Conservation (phyloP, 2,888 invertebrate genomes). For the Himalopsyche japonica region DNA sequence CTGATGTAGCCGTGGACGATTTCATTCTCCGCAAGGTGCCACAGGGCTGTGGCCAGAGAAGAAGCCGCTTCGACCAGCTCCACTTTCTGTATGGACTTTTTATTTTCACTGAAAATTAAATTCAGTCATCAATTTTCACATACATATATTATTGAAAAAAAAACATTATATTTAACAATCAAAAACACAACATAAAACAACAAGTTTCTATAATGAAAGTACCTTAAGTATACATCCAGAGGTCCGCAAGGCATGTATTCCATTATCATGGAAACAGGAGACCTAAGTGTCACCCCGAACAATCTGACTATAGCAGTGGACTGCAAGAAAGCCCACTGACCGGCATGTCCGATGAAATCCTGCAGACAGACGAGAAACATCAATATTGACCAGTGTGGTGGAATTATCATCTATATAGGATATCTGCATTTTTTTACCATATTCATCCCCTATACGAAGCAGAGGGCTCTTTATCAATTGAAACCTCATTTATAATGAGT, state of each 20-base stretch:
- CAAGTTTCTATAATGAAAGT: conserved; percentile 35
- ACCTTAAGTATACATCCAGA: conserved; percentile 71
- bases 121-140: too few relatives aligned
- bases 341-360: conserved; percentile 77
- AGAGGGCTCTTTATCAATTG: too few relatives aligned
- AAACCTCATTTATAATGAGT: too few relatives aligned
- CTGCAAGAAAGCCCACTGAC: conserved; percentile 78
- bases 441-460: too few relatives aligned
- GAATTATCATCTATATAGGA: too few relatives aligned
- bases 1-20: conserved; percentile 85
- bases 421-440: too few relatives aligned
- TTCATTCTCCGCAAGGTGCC: conserved; percentile 83
- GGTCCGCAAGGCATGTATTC: conserved; percentile 81
- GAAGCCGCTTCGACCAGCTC: conserved; percentile 83
- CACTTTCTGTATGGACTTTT: conserved; percentile 61
- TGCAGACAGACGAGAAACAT: conserved; percentile 47
- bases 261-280: conserved; percentile 78
- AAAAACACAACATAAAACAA: too few relatives aligned
- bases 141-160: too few relatives aligned
- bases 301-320: conserved; percentile 76
- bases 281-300: conserved; percentile 76
- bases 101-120: conserved; percentile 48
- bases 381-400: too few relatives aligned
- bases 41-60: conserved; percentile 80
- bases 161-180: too few relatives aligned